Base-by-base conservation (phyloP, 2,113 vertebrate species). In the Ophiodon elongatus region DNA sequence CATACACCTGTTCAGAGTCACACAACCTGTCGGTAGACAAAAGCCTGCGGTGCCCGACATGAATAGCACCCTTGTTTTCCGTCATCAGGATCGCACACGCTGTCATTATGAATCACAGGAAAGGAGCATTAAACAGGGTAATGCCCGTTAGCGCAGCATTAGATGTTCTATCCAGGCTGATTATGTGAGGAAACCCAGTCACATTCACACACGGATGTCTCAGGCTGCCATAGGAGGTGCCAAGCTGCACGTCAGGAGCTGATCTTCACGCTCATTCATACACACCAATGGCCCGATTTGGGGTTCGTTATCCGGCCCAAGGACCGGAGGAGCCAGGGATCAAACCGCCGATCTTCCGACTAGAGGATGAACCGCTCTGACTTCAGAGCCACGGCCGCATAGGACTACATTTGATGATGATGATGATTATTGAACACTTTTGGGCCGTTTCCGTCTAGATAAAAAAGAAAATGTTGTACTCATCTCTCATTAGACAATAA, bases 1-100 rank as follows among this genome's bases (percentile, higher is more conserved):
- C 73, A 72, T 76, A 89, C 89, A 89, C 83, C 85, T 92, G 91
- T 88, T 93, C 82, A 79, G 69, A 88, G 89, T 78, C 74, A 81
- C 80, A 84, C 86, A 88, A 81, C 89, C 88, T 91, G 93, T 92
- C 84, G 54, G 73, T 52, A 69, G 83, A 85, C 72, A 76, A 88
- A 89, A 62, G 76, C 82, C 84, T 31, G 76, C 52, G 60, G 89
- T 81, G 77, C 62, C 79, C 64, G 81, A 85, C 81, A 89, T 78
- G 73, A 77, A 73, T 60, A 35, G 60, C 52, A 82, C 80, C 54
- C 85, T 80, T 85, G 91, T 87, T 91, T 91, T 82, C 73, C 76
- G 73, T 87, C 91, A 82, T 4, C 8, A 70, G 29, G 41, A n/a
- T 60, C 54, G 68, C 80, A 73, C 67, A 77, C 83, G 14, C 77